Base-by-base conservation (phyloP, 2,888 invertebrate genomes). In the Lepas anatifera region DNA sequence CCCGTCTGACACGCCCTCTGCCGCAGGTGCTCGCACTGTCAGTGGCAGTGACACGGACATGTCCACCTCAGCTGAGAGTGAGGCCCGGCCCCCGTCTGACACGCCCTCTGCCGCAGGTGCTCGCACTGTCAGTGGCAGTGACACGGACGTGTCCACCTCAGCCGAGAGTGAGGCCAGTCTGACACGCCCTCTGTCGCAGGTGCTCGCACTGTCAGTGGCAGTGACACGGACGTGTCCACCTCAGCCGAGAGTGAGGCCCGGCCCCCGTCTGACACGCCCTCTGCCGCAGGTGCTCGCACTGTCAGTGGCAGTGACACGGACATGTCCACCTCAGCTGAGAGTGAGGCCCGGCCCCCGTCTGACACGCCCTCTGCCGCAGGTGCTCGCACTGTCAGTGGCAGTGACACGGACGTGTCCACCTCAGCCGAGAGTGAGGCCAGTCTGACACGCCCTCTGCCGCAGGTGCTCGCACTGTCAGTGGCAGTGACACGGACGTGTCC, bases 231-330 rank as follows among this genome's bases (percentile, higher is more conserved):
- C 83, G 88, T 92, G 71, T 92, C 92, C 22, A 92, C 92, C 6
- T 93, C 92, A 25, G 92, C 89, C 75, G 93, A 94, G 81, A 94
- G n/a, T n/a, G n/a, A n/a, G n/a, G n/a, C n/a, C n/a, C n/a, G n/a
- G n/a, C n/a, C n/a, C n/a, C n/a, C n/a, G n/a, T n/a, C n/a, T n/a
- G n/a, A n/a, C n/a, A n/a, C n/a, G n/a, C 27, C 18, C 52, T 41
- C 41, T 10, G 41, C 29, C 16, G 10, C 58, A 58, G 58, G 58
- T 18, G 58, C 29, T 8, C 58, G 58, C 22, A 39, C 66, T 6
- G 39, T 90, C 75, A 90, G 92, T 75, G 92, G 92, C 48, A 92
- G 92, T 78, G 93, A 93, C 81, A 90, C 92, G 8, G 92, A 93
- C 83, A 88, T 92, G 71, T 92, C 92, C 22, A 92, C 92, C 6